Base-by-base conservation (phyloP, 2,888 invertebrate genomes). In the Coenonympha glycerion region DNA sequence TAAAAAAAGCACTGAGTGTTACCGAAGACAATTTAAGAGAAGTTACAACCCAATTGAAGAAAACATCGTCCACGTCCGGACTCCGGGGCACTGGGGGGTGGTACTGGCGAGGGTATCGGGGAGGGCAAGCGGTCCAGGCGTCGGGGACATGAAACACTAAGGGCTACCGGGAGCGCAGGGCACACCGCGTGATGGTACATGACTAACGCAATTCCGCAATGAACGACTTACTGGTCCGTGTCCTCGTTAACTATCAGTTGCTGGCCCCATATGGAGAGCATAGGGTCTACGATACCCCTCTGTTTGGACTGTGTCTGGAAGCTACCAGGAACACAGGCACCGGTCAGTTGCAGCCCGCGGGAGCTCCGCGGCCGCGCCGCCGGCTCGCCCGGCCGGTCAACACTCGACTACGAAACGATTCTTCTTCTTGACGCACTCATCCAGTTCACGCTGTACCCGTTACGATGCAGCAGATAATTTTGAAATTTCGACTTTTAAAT, bases 231-330 rank as follows among this genome's bases (percentile, higher is more conserved):
- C 96, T 95, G 95, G 90, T 95, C 94, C 84, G 95, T 95, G 90
- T 96, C 96, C 93, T 96, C 96, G 93, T 95, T 95, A 89, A 96
- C 95, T 91, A 96, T 95, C 91, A 96, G 94, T 92, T 96, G 96
- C 91, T 96, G 96, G 90, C 96, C 96, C 96, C 96, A 96, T 90
- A 96, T 96, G 90, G 95, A 95, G 90, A 96, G 95, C 95, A 96
- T 96, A 90, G 96, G 96, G 92, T 96, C 96, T 92, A 96, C 95
- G 92, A 96, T 95, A 92, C 96, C 96, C 90, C 94, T 93, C 91
- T 94, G 94, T 92, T 95, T 95, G 90, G 92, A 91, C 89, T 92
- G 92, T 89, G 92, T 92, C 92, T 92, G 92, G 91, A 92, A 92
- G 91, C 92, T 92, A 87, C 82, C 85, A 73, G 77, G 82, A 85